Conservation (phyloP, 2,888 invertebrate genomes). For the Nymphalis urticae region DNA sequence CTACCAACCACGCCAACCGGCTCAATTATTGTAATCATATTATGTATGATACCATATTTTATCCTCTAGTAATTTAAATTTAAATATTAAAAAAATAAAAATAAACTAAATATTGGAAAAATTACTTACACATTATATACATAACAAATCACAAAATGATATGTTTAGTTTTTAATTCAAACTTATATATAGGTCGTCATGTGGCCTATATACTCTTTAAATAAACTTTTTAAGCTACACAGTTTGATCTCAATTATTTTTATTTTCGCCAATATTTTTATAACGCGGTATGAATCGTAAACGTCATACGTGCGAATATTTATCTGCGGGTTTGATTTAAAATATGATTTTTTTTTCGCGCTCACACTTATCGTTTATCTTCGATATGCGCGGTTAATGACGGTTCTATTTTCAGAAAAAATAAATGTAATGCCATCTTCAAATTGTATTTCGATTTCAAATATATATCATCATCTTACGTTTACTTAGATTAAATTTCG, state of each 20-base stretch:
- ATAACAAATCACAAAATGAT: constrained; percentile 4
- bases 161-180: constrained; percentile 16
- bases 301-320: constrained; percentile 31
- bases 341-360: background rate
- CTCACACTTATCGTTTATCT: background rate
- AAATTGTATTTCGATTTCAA: background rate
- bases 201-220: constrained; percentile 33
- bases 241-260: constrained; percentile 33
- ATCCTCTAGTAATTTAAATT: no score
- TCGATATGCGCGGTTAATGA: background rate
- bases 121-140: no score
- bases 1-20: no score
- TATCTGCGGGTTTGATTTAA: constrained; percentile 22
- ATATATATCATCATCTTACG: no score
- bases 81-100: no score
- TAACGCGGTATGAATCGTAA: constrained; percentile 30
- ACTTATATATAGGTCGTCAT: constrained; percentile 26
- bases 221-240: constrained; percentile 30
- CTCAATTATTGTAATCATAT: no score
- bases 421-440: background rate
- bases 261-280: constrained; percentile 37
- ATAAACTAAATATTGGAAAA: no score
- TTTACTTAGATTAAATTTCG: no score
- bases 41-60: no score
- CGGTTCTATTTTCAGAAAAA: background rate